Evolutionary conservation across 2,113 vertebrate genomes (phyloP).

Genomic region (Acanthisitta chloris): DNA sequence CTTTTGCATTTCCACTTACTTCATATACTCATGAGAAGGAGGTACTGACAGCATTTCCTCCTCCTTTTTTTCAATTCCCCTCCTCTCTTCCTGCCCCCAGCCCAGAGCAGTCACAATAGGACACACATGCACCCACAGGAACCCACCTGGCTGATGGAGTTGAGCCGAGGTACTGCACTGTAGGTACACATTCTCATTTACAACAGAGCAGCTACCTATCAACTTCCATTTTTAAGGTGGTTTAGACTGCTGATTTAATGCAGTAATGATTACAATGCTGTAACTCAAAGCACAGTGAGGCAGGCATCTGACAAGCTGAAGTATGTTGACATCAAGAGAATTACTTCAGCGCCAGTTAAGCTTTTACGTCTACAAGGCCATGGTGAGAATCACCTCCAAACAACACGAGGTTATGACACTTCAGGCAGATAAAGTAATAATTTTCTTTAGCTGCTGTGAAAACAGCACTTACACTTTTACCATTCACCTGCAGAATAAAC

Average conservation of each 20-base stretch:
- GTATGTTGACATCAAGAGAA: background rate
- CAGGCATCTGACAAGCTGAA: background rate
- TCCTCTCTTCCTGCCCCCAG: background rate
- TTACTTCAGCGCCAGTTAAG: background rate
- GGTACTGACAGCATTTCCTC: background rate
- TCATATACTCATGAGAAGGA: background rate
- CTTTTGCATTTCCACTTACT: background rate
- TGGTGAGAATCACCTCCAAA: background rate
- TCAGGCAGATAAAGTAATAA: background rate
- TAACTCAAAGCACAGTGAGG: background rate
- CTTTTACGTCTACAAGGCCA: background rate
- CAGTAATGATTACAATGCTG: background rate
- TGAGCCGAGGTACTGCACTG: background rate
- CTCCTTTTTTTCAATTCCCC: background rate
- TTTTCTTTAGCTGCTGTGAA: background rate
- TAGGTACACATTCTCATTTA: accelerated
- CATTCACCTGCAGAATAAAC: background rate
- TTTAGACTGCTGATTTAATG: background rate
- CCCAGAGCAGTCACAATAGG: accelerated
- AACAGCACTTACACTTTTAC: background rate
- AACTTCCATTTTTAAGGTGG: background rate
- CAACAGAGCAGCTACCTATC: background rate
- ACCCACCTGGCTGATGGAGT: accelerated
- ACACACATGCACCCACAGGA: background rate
- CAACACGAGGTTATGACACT: background rate